Conservation (phyloP, 2,113 vertebrate species). For the Rhombomys opimus region DNA sequence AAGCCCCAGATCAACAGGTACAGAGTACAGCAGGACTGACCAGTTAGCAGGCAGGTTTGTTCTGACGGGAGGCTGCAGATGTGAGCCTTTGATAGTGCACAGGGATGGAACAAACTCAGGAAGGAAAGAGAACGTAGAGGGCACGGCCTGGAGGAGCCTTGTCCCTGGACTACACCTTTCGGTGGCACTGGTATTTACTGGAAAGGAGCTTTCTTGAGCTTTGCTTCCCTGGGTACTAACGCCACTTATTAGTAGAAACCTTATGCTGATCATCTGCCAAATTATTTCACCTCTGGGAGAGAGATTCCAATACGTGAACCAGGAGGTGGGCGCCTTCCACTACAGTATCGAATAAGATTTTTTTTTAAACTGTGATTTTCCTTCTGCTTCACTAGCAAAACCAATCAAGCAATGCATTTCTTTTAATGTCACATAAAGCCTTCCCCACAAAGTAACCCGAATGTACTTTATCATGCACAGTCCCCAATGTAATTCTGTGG, state of each 20-base stretch:
- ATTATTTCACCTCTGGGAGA: neutral
- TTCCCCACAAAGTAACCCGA: neutral
- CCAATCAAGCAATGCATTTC: neutral
- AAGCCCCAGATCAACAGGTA: no score
- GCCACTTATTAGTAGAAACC: accelerated
- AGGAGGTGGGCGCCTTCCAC: neutral
- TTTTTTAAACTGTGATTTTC: neutral
- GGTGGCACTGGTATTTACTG: accelerated
- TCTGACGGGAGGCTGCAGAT: no score
- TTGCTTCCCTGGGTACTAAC: no score
- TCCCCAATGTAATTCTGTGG: neutral
- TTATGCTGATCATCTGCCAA: no score
- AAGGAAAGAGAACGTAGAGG: no score
- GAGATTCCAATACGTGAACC: neutral
- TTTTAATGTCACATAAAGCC: conserved; percentile 24
- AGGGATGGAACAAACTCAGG: no score
- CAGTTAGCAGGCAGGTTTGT: no score
- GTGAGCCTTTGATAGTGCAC: no score
- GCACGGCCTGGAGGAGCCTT: no score
- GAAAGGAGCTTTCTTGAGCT: neutral
- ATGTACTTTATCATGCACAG: neutral
- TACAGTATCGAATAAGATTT: neutral
- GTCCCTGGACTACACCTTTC: neutral
- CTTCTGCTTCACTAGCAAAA: neutral
- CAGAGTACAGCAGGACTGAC: no score